Percentiles rank a stretch among this genome's conserved stretches.
Conservation (phyloP, 1,140 invertebrate genomes). For the Whitmania pigra region DNA sequence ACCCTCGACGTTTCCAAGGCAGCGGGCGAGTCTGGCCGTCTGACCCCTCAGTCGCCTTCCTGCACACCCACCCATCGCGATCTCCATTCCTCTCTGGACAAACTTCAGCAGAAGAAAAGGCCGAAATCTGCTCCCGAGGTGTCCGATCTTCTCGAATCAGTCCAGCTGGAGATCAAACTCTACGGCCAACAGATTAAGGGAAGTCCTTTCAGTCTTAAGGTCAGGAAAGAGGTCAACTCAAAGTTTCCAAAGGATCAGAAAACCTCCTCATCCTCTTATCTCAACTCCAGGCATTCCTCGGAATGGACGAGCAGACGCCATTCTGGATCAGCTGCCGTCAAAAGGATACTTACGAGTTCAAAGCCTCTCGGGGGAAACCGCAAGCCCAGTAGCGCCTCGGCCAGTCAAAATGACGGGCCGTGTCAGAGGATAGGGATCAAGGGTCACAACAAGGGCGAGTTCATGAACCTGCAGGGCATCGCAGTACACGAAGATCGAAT, state of each 20-base stretch:
- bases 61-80: no score
- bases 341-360: slow-evolving; percentile 45
- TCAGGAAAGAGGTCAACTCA: slow-evolving; percentile 25
- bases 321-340: slow-evolving; percentile 43
- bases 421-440: slow-evolving; percentile 40
- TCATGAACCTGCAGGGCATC: slow-evolving; percentile 50
- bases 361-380: slow-evolving; percentile 20
- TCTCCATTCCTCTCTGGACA: not conserved
- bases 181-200: slow-evolving; percentile 44
- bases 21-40: no score
- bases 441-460: slow-evolving; percentile 48
- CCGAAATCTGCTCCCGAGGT: slow-evolving; percentile 1
- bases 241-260: not conserved
- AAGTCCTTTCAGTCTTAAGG: slow-evolving; percentile 44
- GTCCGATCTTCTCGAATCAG: not conserved
- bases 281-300: not conserved
- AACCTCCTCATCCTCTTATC: slow-evolving; percentile 24
- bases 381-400: slow-evolving; percentile 26
- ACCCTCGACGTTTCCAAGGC: no score
- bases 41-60: no score
- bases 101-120: slow-evolving; percentile 3
- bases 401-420: slow-evolving; percentile 24
- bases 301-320: slow-evolving; percentile 1
- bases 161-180: slow-evolving; percentile 39
- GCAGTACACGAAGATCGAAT: slow-evolving; percentile 40